Percentiles rank a stretch among this genome's conserved stretches.
These are phyloP conservation scores for Ageneiosus marmoratus DNA, from an alignment of 2,113 vertebrate species.

Conservation along the genomic window DNA sequence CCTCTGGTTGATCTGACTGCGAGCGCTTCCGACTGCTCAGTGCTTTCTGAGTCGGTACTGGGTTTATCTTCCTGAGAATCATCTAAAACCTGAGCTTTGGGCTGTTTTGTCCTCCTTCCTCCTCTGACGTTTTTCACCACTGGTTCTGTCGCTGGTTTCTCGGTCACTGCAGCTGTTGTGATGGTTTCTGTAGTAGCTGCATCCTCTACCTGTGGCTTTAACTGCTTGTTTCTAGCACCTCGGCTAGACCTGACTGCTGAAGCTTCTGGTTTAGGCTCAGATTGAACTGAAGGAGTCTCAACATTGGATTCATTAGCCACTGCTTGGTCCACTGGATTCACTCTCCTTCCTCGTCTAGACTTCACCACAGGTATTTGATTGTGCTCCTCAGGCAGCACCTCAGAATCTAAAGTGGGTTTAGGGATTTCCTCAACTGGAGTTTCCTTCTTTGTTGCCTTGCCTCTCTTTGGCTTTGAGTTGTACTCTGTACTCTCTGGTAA, in stretches of 20 bases:
- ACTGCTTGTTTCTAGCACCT: constrained; percentile 43
- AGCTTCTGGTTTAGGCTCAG: constrained; percentile 10
- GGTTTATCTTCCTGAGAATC: neutral
- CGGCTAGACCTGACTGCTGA: constrained; percentile 43
- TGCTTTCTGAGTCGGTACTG: neutral
- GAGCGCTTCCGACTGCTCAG: neutral
- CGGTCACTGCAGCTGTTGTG: neutral
- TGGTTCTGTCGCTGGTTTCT: neutral
- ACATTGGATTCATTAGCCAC: constrained; percentile 17
- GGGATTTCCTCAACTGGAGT: neutral
- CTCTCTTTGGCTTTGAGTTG: neutral
- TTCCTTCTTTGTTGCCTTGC: constrained; percentile 18
- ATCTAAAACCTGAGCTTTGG: neutral
- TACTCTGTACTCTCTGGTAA: neutral
- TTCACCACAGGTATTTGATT: constrained; percentile 37
- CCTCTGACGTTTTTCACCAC: constrained; percentile 23
- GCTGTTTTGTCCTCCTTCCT: constrained; percentile 10
- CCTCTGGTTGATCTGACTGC: constrained; percentile 11
- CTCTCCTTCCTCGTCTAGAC: constrained; percentile 25
- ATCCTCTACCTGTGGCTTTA: constrained; percentile 31
- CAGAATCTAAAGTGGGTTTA: neutral
- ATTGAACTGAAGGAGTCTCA: neutral
- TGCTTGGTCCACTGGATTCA: constrained; percentile 20
- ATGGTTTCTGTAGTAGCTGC: constrained; percentile 28
- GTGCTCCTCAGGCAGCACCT: constrained; percentile 13